Evolutionary conservation across 2,888 invertebrate species (phyloP).

Genomic region (Litoditis marina): DNA sequence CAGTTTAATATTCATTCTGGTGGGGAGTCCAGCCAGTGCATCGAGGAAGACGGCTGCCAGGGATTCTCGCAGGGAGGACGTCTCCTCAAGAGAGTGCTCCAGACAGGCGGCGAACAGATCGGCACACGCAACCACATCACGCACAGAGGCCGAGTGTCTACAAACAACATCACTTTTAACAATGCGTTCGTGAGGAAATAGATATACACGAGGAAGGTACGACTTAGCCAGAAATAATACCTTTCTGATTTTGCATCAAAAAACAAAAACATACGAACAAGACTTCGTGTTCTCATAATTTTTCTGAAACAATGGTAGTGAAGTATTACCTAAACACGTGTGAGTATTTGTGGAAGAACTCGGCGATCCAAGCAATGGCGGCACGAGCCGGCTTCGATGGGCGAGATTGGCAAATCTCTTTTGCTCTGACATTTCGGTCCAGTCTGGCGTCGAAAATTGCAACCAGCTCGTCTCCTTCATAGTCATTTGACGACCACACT

Average conservation of each 20-base stretch:
- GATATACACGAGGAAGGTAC: not conserved
- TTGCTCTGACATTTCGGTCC: not conserved
- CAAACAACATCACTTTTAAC: constrained; percentile 2
- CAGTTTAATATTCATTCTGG: constrained; percentile 73
- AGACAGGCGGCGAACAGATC: constrained; percentile 36
- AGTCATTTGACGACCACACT: constrained; percentile 85
- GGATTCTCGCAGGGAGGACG: constrained; percentile 56
- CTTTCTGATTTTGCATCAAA: too few relatives aligned
- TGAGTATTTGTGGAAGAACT: constrained; percentile 38
- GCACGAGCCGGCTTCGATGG: constrained; percentile 26
- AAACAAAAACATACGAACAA: too few relatives aligned
- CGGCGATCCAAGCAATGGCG: constrained; percentile 40
- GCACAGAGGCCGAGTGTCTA: constrained; percentile 49
- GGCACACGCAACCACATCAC: constrained; percentile 73
- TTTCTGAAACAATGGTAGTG: not conserved
- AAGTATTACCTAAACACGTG: constrained; percentile 41
- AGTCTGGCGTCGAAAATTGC: constrained; percentile 71
- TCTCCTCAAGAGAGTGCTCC: not conserved
- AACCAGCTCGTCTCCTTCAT: constrained; percentile 74
- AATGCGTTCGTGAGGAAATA: constrained; percentile 1
- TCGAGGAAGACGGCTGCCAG: constrained; percentile 78
- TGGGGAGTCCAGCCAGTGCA: constrained; percentile 83
- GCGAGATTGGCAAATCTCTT: not conserved
- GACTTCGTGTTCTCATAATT: too few relatives aligned
- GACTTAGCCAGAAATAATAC: too few relatives aligned